Evolutionary conservation across 2,113 vertebrate genomes (phyloP), one percentile per base, ranked within the genome.

Genomic region (Coregonus clupeaformis): DNA sequence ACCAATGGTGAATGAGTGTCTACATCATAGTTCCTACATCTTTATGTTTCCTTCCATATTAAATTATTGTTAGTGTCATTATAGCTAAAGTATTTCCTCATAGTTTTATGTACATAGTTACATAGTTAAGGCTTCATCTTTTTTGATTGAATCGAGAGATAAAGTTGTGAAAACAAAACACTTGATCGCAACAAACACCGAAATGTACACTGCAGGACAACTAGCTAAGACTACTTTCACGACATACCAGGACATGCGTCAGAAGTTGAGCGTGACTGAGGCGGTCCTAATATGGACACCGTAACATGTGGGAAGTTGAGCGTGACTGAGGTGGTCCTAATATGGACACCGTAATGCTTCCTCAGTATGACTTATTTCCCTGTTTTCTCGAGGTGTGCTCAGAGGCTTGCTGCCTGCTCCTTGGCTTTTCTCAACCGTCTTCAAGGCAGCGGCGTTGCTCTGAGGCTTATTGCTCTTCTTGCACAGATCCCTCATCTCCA

Each of bases 401-500:
- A 0, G 47, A 49, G 69, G 75, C 80, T 64, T 80, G 71, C 76
- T 67, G 75, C 20, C 57, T 0, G 62, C 59, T 74, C 89, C 87
- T 73, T 76, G 91, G 87, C 89, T 86, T 80, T 79, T 6, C 1
- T 30, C 52, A 16, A 64, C 60, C 45, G 27, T 29, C 76, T 86
- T 85, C 42, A 84, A 25, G 0, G 66, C 68, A 3, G 82, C 77
- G 3, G 75, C 16, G 30, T 75, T n/a, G 66, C 25, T 11, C 6
- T 12, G 36, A 42, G 9, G 36, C 36, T 52, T 52, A 18, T 24
- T 89, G 30, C 73, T 77, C 52, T 69, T 90, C 30, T 62, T 80
- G 89, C 95, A 98, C 83, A 99, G 88, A 67, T 94, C 94, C 84
- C 84, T 93, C 89, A 98, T 93, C 80, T 94, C 95, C 29, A 87